Percentiles rank a stretch among this genome's conserved stretches.
Conservation (phyloP, 2,113 vertebrate genomes). For the Phalacrocorax pelagicus region DNA sequence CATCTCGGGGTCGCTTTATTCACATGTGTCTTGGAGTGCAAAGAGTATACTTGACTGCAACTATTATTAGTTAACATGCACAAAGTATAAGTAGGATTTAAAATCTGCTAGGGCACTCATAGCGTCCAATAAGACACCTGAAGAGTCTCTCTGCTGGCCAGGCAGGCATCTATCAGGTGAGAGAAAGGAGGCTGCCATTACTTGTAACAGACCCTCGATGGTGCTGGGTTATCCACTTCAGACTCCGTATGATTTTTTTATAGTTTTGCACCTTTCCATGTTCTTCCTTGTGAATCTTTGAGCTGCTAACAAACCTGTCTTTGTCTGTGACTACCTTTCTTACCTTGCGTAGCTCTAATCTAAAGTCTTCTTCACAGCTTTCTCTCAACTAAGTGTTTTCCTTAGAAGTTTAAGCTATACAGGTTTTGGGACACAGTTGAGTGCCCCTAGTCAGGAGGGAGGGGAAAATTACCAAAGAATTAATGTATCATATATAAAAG, state of each 20-base stretch:
- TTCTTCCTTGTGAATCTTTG: not conserved
- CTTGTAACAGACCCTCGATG: not conserved
- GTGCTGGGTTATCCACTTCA: not conserved
- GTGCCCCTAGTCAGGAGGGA: not conserved
- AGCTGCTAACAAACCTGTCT: not conserved
- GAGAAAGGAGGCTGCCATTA: not conserved
- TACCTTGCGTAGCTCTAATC: not conserved
- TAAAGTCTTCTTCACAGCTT: not conserved
- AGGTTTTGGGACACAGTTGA: not conserved
- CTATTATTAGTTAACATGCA: no score
- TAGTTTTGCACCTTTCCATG: not conserved
- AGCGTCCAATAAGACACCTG: not conserved
- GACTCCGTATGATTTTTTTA: not conserved
- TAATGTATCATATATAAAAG: no score
- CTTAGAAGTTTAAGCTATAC: not conserved
- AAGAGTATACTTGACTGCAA: not conserved
- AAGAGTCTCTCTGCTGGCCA: not conserved
- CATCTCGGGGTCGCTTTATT: not conserved
- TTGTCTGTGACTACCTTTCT: not conserved
- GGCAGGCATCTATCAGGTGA: not conserved
- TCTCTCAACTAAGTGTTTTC: not conserved
- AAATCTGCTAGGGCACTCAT: not conserved
- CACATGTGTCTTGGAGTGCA: rapidly evolving
- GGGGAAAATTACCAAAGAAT: not conserved
- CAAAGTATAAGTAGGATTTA: not conserved